A percentile compares a stretch with the other conserved stretches of the same genome.
These are phyloP conservation scores for Tridacna gigas DNA, from an alignment of 2,888 invertebrate species.

Conservation along the genomic window DNA sequence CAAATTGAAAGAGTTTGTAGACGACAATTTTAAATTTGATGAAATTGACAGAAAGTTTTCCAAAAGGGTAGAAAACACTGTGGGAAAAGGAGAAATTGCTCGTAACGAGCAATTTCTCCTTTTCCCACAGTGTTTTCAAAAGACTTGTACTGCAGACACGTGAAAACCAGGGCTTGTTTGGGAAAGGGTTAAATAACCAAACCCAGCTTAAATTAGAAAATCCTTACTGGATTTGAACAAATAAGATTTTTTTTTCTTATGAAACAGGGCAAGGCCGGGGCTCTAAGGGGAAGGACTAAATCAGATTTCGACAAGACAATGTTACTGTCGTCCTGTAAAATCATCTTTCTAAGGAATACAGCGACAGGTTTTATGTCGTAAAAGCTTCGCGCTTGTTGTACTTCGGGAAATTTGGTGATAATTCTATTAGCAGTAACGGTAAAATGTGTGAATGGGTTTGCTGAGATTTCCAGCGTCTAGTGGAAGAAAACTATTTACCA, in stretches of 20 bases:
- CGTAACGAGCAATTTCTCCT: not conserved
- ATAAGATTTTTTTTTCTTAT: too few relatives aligned
- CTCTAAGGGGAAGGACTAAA: too few relatives aligned
- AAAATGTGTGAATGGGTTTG: not conserved
- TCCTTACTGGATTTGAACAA: not conserved
- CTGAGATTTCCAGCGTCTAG: not conserved
- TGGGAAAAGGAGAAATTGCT: slow-evolving; percentile 8
- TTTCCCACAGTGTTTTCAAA: slow-evolving; percentile 4
- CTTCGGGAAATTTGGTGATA: too few relatives aligned
- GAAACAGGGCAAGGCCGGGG: too few relatives aligned
- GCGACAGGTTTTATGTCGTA: too few relatives aligned
- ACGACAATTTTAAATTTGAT: too few relatives aligned
- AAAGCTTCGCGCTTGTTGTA: too few relatives aligned
- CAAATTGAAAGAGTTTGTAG: too few relatives aligned
- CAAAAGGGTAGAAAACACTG: slow-evolving; percentile 10
- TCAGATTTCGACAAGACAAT: too few relatives aligned
- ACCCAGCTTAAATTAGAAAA: not conserved
- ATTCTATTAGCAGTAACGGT: not conserved
- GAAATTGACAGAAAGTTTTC: too few relatives aligned
- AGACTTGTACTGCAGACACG: not conserved
- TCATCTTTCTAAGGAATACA: too few relatives aligned
- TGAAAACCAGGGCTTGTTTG: not conserved
- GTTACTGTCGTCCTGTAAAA: too few relatives aligned
- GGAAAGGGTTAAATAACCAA: not conserved
- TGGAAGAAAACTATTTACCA: not conserved